Evolutionary conservation across 2,113 vertebrate genomes (phyloP).

Genomic region (Pelvicachromis taeniatus): DNA sequence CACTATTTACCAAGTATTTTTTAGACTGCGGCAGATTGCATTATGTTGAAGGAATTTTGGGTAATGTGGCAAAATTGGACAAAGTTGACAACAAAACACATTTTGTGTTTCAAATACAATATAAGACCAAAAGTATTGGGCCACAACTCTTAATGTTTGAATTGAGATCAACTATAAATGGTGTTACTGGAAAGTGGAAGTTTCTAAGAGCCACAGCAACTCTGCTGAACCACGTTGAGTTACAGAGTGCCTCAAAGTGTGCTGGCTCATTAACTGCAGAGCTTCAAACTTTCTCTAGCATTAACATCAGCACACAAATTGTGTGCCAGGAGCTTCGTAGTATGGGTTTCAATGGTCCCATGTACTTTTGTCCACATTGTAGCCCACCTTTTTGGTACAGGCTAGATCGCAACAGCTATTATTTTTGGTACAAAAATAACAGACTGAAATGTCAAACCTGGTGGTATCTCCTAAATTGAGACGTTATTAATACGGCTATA

Average conservation of each 20-base stretch:
- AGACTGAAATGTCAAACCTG: neutral
- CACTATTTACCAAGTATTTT: neutral
- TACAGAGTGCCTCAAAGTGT: neutral
- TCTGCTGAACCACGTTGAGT: neutral
- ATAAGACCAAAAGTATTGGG: neutral
- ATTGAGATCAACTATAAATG: neutral
- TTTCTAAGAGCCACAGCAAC: neutral
- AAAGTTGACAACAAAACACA: neutral
- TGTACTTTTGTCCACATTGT: neutral
- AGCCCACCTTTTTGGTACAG: neutral
- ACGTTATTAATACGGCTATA: neutral
- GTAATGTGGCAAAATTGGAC: neutral
- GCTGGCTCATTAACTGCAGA: neutral
- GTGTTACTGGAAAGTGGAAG: neutral
- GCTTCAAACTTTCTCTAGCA: neutral
- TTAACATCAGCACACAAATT: too few species aligned
- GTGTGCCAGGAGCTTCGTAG: too few species aligned
- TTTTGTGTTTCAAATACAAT: neutral
- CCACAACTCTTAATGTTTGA: neutral
- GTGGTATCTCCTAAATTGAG: neutral
- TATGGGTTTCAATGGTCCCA: neutral
- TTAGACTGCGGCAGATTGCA: neutral
- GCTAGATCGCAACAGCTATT: neutral
- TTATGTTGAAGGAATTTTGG: neutral
- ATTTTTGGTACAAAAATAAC: rapidly evolving